Percentiles rank a stretch among this genome's conserved stretches.
phyloP scores from a whole-genome alignment of 2,888 invertebrate species.

The Mimas tiliae region DNA sequence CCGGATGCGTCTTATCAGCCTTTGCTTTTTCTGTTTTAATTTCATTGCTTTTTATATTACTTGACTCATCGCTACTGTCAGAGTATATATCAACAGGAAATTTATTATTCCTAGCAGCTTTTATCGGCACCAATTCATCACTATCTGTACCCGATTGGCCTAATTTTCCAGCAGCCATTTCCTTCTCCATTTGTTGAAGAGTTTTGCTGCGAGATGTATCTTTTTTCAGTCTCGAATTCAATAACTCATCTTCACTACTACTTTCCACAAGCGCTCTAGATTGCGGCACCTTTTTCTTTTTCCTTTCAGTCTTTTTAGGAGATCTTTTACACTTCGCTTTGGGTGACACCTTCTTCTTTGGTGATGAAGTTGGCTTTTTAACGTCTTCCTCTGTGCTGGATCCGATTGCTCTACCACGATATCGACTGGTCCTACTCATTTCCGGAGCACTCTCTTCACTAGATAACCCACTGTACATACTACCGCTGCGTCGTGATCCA shows the following conservation, averaged over 20 bases:
- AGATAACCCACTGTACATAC: slow-evolving; percentile 86
- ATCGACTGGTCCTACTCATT: slow-evolving; percentile 59
- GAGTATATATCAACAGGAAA: slow-evolving; percentile 92
- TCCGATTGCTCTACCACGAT: slow-evolving; percentile 70
- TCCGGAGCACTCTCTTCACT: slow-evolving; percentile 80
- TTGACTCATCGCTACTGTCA: slow-evolving; percentile 88
- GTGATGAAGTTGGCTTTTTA: slow-evolving; percentile 70
- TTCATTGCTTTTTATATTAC: slow-evolving; percentile 62
- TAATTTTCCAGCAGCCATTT: slow-evolving; percentile 84
- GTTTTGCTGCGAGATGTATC: slow-evolving; percentile 83
- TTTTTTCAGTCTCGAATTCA: slow-evolving; percentile 69
- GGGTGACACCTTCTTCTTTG: slow-evolving; percentile 79
- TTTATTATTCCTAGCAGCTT: slow-evolving; percentile 82
- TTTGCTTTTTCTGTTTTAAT: slow-evolving; percentile 80
- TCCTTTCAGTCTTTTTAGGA: slow-evolving; percentile 75
- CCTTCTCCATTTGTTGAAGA: slow-evolving; percentile 90
- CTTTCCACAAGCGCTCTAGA: slow-evolving; percentile 82
- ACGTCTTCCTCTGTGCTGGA: slow-evolving; percentile 86
- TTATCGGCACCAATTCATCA: slow-evolving; percentile 90
- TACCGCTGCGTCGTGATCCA: slow-evolving; percentile 87
- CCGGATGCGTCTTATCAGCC: slow-evolving; percentile 71
- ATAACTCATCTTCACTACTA: slow-evolving; percentile 86
- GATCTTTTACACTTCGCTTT: slow-evolving; percentile 73
- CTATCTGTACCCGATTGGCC: slow-evolving; percentile 89
- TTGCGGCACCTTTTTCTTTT: slow-evolving; percentile 78